Conservation (phyloP, 2,888 invertebrate species). For the Blomia tropicalis region DNA sequence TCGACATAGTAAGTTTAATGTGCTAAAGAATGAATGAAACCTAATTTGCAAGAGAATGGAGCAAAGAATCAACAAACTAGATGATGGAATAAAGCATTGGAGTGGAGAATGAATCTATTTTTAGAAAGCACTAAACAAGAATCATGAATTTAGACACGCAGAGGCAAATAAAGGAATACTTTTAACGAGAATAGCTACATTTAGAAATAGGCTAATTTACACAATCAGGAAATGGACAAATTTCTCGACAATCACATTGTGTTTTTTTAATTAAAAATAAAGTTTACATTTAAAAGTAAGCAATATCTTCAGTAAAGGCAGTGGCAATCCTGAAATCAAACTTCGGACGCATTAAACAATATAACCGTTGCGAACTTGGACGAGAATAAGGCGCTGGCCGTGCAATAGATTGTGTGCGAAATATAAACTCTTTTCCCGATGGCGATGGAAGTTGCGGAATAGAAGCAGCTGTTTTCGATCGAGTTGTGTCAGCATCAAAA, state of each 20-base stretch:
- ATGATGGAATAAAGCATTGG: no score
- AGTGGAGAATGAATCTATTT: not conserved
- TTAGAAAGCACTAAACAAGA: not conserved
- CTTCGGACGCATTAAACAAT: constrained; percentile 50
- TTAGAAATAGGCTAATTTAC: no score
- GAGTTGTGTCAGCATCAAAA: constrained; percentile 41
- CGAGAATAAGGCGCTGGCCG: constrained; percentile 46
- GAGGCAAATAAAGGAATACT: no score
- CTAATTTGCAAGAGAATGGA: no score
- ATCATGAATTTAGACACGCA: no score
- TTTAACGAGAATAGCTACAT: no score
- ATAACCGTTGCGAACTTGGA: constrained; percentile 49
- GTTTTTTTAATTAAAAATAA: no score
- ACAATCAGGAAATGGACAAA: no score
- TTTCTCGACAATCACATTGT: no score
- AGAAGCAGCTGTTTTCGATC: constrained; percentile 36
- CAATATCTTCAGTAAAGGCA: constrained; percentile 60
- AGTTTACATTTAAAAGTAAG: constrained; percentile 44
- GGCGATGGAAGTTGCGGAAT: constrained; percentile 43
- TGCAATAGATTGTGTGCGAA: constrained; percentile 43
- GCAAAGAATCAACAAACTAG: no score
- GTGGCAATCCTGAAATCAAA: constrained; percentile 49
- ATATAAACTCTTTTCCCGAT: constrained; percentile 48
- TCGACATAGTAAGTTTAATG: not conserved
- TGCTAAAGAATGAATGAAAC: not conserved